Conservation (phyloP, 2,888 invertebrate species). For the Toxonevra muliebris region DNA sequence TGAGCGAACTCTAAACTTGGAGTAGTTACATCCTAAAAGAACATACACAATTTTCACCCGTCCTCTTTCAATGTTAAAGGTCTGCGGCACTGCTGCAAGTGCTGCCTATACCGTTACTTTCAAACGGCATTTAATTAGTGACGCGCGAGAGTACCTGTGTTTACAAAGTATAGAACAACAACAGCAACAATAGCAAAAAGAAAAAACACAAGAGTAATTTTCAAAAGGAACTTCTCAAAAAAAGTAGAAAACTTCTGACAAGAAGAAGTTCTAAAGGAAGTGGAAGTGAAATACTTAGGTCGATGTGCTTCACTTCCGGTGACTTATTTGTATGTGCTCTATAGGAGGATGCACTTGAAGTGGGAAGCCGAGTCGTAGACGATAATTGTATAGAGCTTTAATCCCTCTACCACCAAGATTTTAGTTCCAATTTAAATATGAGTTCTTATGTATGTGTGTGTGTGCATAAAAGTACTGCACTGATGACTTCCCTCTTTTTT, state of each 20-base stretch:
- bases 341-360: too few relatives aligned
- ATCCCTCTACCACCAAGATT: too few relatives aligned
- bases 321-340: neutral
- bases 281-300: slow-evolving; percentile 7
- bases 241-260: neutral
- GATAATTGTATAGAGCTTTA: too few relatives aligned
- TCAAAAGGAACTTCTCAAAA: neutral
- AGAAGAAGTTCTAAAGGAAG: slow-evolving; percentile 24
- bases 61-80: neutral
- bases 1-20: neutral
- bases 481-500: too few relatives aligned
- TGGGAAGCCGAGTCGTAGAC: too few relatives aligned
- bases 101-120: neutral
- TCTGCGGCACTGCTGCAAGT: neutral
- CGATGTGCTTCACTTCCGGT: slow-evolving; percentile 30
- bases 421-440: too few relatives aligned
- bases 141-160: slow-evolving; percentile 43
- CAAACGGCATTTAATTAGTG: slow-evolving; percentile 48
- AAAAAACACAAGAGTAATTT: neutral
- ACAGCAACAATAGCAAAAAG: slow-evolving; percentile 8
- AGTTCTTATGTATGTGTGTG: too few relatives aligned
- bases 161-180: slow-evolving; percentile 35
- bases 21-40: slow-evolving; percentile 1
- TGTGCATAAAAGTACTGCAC: too few relatives aligned
- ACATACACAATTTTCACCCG: neutral